phyloP scores from a whole-genome alignment of 2,113 vertebrate genomes.

The Naja naja region DNA sequence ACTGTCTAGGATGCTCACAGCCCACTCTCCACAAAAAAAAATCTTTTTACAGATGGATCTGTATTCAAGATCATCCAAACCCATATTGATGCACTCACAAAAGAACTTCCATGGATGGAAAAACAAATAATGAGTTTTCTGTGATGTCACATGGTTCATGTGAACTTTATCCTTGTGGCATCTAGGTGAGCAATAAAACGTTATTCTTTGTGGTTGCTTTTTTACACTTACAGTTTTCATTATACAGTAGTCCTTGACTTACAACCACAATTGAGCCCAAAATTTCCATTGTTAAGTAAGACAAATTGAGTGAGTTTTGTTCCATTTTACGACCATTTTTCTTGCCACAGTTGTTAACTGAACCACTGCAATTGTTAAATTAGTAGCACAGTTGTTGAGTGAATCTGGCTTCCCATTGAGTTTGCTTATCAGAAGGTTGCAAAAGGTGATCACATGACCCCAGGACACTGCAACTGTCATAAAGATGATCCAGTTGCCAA shows the following conservation, averaged over 20 bases:
- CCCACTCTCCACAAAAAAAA: background rate
- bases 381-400: background rate
- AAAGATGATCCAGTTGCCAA: background rate
- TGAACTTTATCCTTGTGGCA: background rate
- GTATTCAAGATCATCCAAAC: background rate
- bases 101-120: background rate
- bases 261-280: background rate
- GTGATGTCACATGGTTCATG: background rate
- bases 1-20: background rate
- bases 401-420: background rate
- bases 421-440: background rate
- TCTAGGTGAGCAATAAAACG: background rate
- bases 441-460: background rate
- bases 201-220: background rate
- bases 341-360: too few species aligned
- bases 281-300: background rate
- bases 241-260: background rate
- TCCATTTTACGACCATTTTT: too few species aligned
- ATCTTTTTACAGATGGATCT: background rate
- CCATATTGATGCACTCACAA: background rate
- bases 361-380: background rate
- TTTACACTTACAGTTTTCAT: background rate
- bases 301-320: background rate
- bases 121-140: background rate
- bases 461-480: background rate